phyloP scores from a whole-genome alignment of 2,797 vertebrate species.

The Huso huso region DNA sequence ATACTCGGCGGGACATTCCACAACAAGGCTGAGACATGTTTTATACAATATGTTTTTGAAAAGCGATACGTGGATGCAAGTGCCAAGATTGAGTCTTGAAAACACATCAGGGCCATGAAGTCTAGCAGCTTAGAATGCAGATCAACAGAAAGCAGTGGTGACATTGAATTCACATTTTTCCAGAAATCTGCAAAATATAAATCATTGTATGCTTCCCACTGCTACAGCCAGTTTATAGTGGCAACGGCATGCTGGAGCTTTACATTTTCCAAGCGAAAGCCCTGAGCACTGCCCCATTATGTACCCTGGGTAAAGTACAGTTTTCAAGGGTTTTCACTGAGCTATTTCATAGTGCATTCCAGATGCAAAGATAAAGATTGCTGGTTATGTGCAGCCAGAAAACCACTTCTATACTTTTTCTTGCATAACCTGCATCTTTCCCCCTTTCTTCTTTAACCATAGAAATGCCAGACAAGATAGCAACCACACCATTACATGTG shows the following conservation, averaged over 20 bases:
- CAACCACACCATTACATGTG: neutral
- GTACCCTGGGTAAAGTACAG: no score
- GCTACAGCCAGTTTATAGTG: no score
- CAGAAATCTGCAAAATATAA: neutral
- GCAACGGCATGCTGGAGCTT: no score
- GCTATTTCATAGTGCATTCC: no score
- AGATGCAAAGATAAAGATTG: no score
- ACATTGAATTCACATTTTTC: constrained; percentile 3
- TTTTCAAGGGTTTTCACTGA: no score
- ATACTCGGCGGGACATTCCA: constrained; percentile 24
- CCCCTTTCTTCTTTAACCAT: neutral
- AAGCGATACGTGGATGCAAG: constrained; percentile 20
- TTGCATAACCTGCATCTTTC: neutral
- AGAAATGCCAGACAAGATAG: neutral
- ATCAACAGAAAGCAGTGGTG: constrained; percentile 13
- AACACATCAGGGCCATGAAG: constrained; percentile 10
- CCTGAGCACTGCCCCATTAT: no score
- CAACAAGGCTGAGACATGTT: constrained; percentile 21
- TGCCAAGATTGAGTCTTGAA: constrained; percentile 19
- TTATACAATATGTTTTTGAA: constrained; percentile 20
- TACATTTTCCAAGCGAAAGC: no score
- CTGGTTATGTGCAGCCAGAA: no score
- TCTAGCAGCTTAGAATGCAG: constrained; percentile 4
- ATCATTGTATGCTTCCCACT: no score
- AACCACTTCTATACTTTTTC: neutral